Conservation (phyloP, 30 jellyfish, hydroid and myxozoan genomes). For the Hydra vulgaris region DNA sequence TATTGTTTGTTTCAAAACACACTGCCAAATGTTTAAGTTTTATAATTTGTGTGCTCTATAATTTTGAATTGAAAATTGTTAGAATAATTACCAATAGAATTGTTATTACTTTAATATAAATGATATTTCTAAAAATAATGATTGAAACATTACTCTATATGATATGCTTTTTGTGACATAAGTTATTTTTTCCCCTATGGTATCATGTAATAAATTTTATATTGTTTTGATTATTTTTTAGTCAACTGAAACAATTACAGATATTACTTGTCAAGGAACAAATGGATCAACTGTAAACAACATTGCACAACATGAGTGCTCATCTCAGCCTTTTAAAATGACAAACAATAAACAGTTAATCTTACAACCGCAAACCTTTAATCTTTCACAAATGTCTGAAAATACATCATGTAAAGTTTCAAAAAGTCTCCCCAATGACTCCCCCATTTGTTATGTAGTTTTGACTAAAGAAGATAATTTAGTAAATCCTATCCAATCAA, state of each 20-base stretch:
- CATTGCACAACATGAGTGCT: background rate
- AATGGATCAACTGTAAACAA: background rate
- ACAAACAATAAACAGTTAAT: background rate
- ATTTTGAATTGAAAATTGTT: too few species aligned
- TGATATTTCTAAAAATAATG: too few species aligned
- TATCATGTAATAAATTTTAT: too few species aligned
- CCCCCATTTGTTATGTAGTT: background rate
- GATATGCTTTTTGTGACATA: too few species aligned
- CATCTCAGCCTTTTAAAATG: background rate
- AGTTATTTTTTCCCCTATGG: too few species aligned
- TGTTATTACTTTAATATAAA: too few species aligned
- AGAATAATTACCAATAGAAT: too few species aligned
- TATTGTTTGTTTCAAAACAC: too few species aligned
- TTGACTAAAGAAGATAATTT: background rate
- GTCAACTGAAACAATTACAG: background rate
- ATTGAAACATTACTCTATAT: too few species aligned
- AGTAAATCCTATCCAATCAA: background rate
- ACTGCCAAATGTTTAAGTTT: too few species aligned
- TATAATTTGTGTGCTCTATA: too few species aligned
- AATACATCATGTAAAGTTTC: slow-evolving; percentile 20
- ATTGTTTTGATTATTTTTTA: too few species aligned
- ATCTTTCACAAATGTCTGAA: slow-evolving; percentile 11
- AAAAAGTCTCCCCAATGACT: slow-evolving; percentile 4
- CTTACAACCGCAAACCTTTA: background rate
- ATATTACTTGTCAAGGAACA: background rate